phyloP scores from a whole-genome alignment of 2,113 vertebrate genomes.

The Paralichthys olivaceus region DNA sequence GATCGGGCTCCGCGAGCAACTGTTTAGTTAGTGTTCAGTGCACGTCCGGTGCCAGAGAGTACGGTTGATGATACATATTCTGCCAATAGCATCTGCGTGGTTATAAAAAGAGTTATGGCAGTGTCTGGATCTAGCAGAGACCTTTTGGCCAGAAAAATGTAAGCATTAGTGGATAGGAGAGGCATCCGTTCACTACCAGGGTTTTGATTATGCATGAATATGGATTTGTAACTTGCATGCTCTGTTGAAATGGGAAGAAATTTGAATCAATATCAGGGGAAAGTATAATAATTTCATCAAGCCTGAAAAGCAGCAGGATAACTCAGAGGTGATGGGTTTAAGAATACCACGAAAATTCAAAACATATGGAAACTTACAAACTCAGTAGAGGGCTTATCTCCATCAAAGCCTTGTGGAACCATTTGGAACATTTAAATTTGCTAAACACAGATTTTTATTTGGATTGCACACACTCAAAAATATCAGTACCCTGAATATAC shows the following conservation, averaged over 20 bases:
- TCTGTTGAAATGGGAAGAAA: conserved; percentile 10
- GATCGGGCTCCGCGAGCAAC: neutral
- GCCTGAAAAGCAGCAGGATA: neutral
- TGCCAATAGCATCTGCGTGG: conserved; percentile 22
- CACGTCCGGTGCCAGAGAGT: conserved; percentile 31
- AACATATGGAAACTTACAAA: neutral
- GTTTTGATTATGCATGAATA: conserved; percentile 21
- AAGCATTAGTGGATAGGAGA: conserved; percentile 11
- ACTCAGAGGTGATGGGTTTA: neutral
- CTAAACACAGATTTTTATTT: neutral
- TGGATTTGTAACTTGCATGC: neutral
- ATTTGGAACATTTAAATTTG: no score
- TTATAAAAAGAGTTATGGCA: conserved; percentile 30
- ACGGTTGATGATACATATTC: conserved; percentile 31
- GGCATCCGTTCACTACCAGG: neutral
- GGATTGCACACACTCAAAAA: neutral
- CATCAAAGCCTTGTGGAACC: neutral
- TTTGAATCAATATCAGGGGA: conserved; percentile 7
- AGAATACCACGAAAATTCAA: neutral
- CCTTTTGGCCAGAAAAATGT: conserved; percentile 49
- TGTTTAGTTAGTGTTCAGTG: conserved; percentile 13
- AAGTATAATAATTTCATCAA: neutral
- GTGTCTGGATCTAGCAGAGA: conserved; percentile 34
- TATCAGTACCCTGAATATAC: no score
- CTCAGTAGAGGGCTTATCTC: neutral